Base-by-base conservation (phyloP, 2,113 vertebrate genomes). In the Engystomops pustulosus region DNA sequence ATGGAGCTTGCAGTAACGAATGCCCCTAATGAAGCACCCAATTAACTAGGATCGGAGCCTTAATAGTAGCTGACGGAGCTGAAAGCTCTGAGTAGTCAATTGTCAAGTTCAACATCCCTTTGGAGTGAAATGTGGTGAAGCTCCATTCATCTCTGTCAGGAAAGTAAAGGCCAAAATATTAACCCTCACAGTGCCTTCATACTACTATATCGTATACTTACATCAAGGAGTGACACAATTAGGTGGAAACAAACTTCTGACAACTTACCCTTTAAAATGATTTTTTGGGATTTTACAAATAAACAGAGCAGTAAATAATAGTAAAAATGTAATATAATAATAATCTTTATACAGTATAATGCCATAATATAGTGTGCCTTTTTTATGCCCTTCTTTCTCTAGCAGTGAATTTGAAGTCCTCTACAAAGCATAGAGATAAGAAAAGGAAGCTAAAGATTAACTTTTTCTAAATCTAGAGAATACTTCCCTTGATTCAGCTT, bases 1-100 rank as follows among this genome's bases (percentile, higher is more conserved):
- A 86, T 76, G 67, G 81, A 17, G 14, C 84, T 89, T 86, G 86
- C 81, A 0, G 87, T 89, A 89, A 87, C 83, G 89, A 89, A 89
- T 88, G 86, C 87, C 87, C 87, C 83, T 89, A 89, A 91, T 88
- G 87, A 91, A 90, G 88, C 85, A 86, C 86, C 88, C 88, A 91
- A 90, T 91, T 91, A 91, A 86, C 84, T 79, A 1, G 58, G 85
- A 87, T 88, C 88, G 87, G 67, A 83, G 85, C 79, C 86, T 58
- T 91, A 91, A 91, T 90, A 86, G 89, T 75, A 87, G 88, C 87
- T 89, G 90, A 90, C 89, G 87, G 90, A 88, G 88, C 87, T 85
- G 88, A 88, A 86, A 88, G 87, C 88, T 87, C 51, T 47, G 51
- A 81, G 81, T 78, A 88, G 88, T 84, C 86, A 80, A 74, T 89